These are phyloP conservation scores for Buphagus erythrorhynchus DNA, from an alignment of 2,797 vertebrate genomes.

Conservation along the genomic window DNA sequence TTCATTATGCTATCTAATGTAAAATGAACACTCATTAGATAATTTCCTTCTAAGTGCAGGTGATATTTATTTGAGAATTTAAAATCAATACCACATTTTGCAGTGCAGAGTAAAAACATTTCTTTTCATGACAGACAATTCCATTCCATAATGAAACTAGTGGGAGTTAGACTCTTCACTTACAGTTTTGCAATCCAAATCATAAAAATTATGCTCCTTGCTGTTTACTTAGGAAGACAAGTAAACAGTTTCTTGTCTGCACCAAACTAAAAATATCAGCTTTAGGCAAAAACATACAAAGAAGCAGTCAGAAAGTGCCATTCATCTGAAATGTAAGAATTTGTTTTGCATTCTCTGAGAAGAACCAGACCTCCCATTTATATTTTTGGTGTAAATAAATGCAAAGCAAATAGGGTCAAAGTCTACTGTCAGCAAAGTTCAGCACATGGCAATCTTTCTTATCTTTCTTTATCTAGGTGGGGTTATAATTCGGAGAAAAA, in stretches of 20 bases:
- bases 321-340: not conserved
- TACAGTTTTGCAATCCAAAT: not conserved
- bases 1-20: not conserved
- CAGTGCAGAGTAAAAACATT: not conserved
- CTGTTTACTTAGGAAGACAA: not conserved
- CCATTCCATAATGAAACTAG: not conserved
- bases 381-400: not conserved
- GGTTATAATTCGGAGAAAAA: not conserved
- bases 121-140: not conserved
- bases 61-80: not conserved
- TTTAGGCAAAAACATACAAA: not conserved
- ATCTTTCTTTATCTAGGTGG: not conserved
- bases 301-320: not conserved
- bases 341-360: not conserved
- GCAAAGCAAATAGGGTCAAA: not conserved
- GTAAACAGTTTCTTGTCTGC: not conserved
- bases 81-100: not conserved
- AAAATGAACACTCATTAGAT: not conserved
- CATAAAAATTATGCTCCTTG: not conserved
- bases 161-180: not conserved
- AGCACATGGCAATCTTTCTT: not conserved
- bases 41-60: not conserved
- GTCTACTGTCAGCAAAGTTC: not conserved
- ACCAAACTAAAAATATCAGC: not conserved
- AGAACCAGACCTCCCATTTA: not conserved